Evolutionary conservation across 2,113 vertebrate genomes (phyloP), one percentile per base, ranked within the genome.

Genomic region (Peromyscus maniculatus): DNA sequence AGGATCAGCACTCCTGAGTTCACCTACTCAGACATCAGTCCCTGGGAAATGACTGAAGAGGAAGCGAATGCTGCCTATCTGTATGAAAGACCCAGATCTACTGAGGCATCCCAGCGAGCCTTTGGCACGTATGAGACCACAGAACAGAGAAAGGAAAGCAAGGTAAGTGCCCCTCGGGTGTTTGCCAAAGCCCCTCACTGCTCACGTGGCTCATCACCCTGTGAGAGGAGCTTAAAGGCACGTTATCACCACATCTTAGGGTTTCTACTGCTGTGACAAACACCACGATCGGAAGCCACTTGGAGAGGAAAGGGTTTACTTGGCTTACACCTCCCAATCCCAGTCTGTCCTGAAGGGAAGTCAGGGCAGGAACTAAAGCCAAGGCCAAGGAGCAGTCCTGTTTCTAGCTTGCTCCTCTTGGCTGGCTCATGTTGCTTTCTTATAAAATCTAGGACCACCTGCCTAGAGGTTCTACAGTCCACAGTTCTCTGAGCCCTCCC

Each of bases 111-210:
- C 64, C 52, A 15, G 67, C 57, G 28, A 24, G 57, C 0, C 16
- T 0, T 0, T 3, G 52, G 7, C 36, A 16, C 26, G 0, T 2
- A 57, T 0, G 78, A 77, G 31, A 5, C 6, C 3, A 0, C 0
- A 3, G 21, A 24, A 1, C 12, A 1, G 3, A 12, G 6, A 16
- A 3, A 0, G 0, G 2, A 8, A 71, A 1, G 5, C 0, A 1
- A 1, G 93, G 96, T 97, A 55, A 97, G 96, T 93, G 33, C 31
- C 72, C 57, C 80, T 84, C 3, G 5, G 2, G 64, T 52, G 19
- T 5, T 21, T 6, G 7, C 19, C 1, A 19, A 24, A 67, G 69
- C 22, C 24, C 52, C 43, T 39, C 9, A 33, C 62, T 16, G 55
- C 6, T 12, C 11, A 0, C 4, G 7, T 0, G 78, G 55, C 5